These are phyloP conservation scores for Melanchra persicariae DNA, from an alignment of 2,888 invertebrate species.

Conservation along the genomic window DNA sequence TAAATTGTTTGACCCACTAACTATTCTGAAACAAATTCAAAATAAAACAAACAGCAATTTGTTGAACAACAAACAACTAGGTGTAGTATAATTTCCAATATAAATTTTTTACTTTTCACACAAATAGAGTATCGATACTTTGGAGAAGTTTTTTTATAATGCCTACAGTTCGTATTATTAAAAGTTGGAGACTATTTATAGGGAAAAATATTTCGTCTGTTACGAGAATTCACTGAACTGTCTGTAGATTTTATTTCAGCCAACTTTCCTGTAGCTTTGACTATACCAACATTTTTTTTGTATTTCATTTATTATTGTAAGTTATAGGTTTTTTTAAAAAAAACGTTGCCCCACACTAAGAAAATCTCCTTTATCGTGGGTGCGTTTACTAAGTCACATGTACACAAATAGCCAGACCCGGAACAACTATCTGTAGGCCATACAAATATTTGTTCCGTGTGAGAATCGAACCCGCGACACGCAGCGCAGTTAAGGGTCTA, in stretches of 20 bases:
- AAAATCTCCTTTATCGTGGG: too few species aligned
- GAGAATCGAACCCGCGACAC: too few species aligned
- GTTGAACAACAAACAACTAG: constrained; percentile 22
- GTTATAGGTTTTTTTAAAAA: too few species aligned
- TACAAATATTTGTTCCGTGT: too few species aligned
- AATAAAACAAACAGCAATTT: constrained; percentile 36
- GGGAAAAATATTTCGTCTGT: neutral
- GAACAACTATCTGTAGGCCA: too few species aligned
- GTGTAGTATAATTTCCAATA: constrained; percentile 30
- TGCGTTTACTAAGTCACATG: too few species aligned
- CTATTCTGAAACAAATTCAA: constrained; percentile 34
- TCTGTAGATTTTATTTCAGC: neutral
- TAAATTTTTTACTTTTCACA: constrained; percentile 21
- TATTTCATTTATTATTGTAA: too few species aligned
- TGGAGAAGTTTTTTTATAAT: constrained; percentile 37
- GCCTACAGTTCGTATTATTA: constrained; percentile 5
- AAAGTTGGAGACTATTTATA: constrained; percentile 16
- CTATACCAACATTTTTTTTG: neutral
- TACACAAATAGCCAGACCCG: too few species aligned
- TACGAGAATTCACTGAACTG: neutral
- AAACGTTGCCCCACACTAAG: too few species aligned
- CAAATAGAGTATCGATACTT: constrained; percentile 21
- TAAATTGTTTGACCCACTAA: constrained; percentile 31
- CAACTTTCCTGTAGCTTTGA: neutral
- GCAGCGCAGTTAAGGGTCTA: too few species aligned